Base-by-base conservation (phyloP, 2,888 invertebrate genomes). In the Prosopocoilus inquinatus region DNA sequence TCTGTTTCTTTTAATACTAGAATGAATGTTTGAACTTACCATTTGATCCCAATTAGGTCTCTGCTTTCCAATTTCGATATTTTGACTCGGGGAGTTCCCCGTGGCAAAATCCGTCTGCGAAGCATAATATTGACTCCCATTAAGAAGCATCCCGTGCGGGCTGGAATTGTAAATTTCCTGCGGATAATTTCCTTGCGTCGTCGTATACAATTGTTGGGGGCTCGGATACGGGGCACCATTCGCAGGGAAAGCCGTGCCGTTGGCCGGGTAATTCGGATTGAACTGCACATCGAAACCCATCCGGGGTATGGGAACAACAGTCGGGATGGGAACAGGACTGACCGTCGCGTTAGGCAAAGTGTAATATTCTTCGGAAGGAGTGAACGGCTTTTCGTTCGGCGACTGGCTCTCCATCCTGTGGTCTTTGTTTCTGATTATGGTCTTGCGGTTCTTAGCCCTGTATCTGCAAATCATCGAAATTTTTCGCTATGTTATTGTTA, bases 401-500 rank as follows among this genome's bases (percentile, higher is more conserved):
- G 75, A 74, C 52, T 72, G 72, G 60, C 69, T 74, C 46, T 75
- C 75, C 48, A 67, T 64, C 9, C 64, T 65, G 46, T 75, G 73
- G 13, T 74, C 72, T 59, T 72, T 73, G 51, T 67, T 73, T 45
- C 74, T 64, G 9, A 67, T 67, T 48, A 74, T 75, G 9, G 82
- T 78, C 72, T 86, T 87, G 11, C 86, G 79, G 69, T 82, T 86
- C 67, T 86, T 86, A 3, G 86, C 84, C 50, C 87, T 79, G 69
- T 87, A 87, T 58, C 81, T 82, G 11, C 8, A 38, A 34, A 11
- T 20, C 13, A 35, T 20, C 13, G 32, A 11, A 50, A 41, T 11
- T 11, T 7, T 11, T 36, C 8, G 12, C 9, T 36, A 12, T 1
- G n/a, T 11, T 36, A 36, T 1, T 36, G 36, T 9, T 11, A 34